Evolutionary conservation across 2,888 invertebrate genomes (phyloP), one percentile per base, ranked within the genome.

Genomic region (Drosophila maculinotata): DNA sequence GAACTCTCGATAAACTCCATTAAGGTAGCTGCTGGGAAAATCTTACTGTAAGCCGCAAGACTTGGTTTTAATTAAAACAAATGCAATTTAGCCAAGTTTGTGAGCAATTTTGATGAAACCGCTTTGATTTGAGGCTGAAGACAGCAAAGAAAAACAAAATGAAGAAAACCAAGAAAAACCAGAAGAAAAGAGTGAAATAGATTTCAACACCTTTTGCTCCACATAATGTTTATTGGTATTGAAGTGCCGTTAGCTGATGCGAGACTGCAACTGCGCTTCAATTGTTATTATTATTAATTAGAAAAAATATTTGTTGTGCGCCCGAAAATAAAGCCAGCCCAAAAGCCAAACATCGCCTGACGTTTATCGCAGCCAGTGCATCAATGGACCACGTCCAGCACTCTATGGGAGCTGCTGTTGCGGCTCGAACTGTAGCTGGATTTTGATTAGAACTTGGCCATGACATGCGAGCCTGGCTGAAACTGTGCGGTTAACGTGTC

Each of bases 281-380:
- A 75, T 84, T 86, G 80, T 86, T 87, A 89, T 87, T 89, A 87
- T 87, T 87, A 89, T 87, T 87, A 87, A 87, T 87, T 87, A 87
- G 84, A 80, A 87, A 82, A 81, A 83, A 87, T 85, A 87, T 87
- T 85, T 87, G 81, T 77, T 77, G 65, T 68, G 75, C 60, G 52
- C 31, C 44, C 76, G 57, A 44, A 26, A 48, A 62, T 17, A 38
- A 56, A 51, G 31, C 53, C 64, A 63, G 47, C 8, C 35, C 25
- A 52, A 38, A 54, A 30, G n/a, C 44, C 58, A 56, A 71, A 71
- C 76, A 81, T 86, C 81, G 87, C 87, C 87, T 87, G 87, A 86
- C 87, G 79, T 72, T 84, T 84, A 87, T 87, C 87, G 76, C 72
- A 76, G 60, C 72, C 67, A 75, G 67, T 79, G 77, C 80, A 87